A percentile compares a stretch with the other conserved stretches of the same genome.
phyloP scores from a whole-genome alignment of 2,888 invertebrate species.

The Phengaris alcon region DNA sequence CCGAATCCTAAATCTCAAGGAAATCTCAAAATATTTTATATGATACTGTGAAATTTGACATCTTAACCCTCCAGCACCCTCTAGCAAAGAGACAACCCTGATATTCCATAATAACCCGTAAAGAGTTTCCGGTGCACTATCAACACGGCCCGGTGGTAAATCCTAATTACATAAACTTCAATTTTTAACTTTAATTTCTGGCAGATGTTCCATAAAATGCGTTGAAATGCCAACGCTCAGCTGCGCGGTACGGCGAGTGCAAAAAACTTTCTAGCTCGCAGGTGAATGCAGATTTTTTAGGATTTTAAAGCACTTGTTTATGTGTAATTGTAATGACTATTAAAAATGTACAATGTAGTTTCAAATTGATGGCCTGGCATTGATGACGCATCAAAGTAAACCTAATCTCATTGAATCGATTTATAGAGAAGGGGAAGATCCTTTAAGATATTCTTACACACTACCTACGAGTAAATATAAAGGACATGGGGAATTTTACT shows the following conservation, averaged over 20 bases:
- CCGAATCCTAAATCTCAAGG: too few relatives aligned
- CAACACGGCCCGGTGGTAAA: slow-evolving; percentile 42
- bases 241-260: slow-evolving; percentile 35
- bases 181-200: slow-evolving; percentile 33
- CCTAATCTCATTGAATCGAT: too few relatives aligned
- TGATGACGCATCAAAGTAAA: too few relatives aligned
- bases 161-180: slow-evolving; percentile 44
- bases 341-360: too few relatives aligned
- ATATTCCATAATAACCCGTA: slow-evolving; percentile 24
- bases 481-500: too few relatives aligned
- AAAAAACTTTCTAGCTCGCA: slow-evolving; percentile 25
- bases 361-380: background rate
- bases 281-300: slow-evolving; percentile 20
- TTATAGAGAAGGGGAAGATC: too few relatives aligned
- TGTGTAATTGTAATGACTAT: background rate
- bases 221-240: slow-evolving; percentile 41
- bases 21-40: too few relatives aligned
- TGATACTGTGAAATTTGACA: too few relatives aligned
- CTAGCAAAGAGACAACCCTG: background rate
- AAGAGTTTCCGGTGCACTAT: slow-evolving; percentile 35
- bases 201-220: slow-evolving; percentile 37
- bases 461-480: too few relatives aligned
- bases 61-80: too few relatives aligned
- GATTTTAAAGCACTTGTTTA: slow-evolving; percentile 1
- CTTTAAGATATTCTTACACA: too few relatives aligned